Percentiles rank a stretch among this genome's conserved stretches.
phyloP scores from a whole-genome alignment of 2,888 invertebrate genomes.

The Hemithea aestivaria region DNA sequence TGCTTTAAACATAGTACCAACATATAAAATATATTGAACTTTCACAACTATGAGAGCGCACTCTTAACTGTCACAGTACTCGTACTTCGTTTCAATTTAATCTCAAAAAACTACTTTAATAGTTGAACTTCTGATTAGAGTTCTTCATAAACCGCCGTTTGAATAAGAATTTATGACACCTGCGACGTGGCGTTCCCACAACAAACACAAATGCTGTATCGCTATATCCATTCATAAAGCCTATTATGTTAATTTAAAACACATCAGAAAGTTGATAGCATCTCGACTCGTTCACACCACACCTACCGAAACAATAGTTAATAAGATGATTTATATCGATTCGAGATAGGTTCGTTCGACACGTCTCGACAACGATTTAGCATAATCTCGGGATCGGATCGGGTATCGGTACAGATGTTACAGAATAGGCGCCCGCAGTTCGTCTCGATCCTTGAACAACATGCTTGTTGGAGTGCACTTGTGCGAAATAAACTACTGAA shows the following conservation, averaged over 20 bases:
- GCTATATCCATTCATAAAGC: slow-evolving; percentile 76
- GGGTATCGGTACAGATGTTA: slow-evolving; percentile 69
- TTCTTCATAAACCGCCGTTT: too few species aligned
- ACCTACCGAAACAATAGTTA: slow-evolving; percentile 79
- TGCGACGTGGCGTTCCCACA: slow-evolving; percentile 44
- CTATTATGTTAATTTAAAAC: slow-evolving; percentile 80
- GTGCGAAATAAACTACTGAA: slow-evolving; percentile 9
- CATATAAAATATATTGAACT: too few species aligned
- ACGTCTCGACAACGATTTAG: slow-evolving; percentile 76
- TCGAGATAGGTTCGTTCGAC: slow-evolving; percentile 68
- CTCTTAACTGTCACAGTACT: too few species aligned
- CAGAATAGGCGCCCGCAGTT: slow-evolving; percentile 30
- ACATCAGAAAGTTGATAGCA: slow-evolving; percentile 70
- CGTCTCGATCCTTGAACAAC: slow-evolving; percentile 29
- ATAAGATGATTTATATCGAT: slow-evolving; percentile 79
- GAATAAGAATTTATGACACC: slow-evolving; percentile 21
- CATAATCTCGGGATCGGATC: slow-evolving; percentile 72
- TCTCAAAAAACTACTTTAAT: too few species aligned
- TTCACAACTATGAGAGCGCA: too few species aligned
- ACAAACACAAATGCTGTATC: slow-evolving; percentile 70
- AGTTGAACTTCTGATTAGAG: too few species aligned
- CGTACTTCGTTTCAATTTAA: too few species aligned
- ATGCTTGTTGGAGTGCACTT: slow-evolving; percentile 14
- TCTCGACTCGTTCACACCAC: slow-evolving; percentile 75
- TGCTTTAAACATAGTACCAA: too few species aligned